Evolutionary conservation across 2,888 invertebrate genomes (phyloP).

Genomic region (Agrotis puta): DNA sequence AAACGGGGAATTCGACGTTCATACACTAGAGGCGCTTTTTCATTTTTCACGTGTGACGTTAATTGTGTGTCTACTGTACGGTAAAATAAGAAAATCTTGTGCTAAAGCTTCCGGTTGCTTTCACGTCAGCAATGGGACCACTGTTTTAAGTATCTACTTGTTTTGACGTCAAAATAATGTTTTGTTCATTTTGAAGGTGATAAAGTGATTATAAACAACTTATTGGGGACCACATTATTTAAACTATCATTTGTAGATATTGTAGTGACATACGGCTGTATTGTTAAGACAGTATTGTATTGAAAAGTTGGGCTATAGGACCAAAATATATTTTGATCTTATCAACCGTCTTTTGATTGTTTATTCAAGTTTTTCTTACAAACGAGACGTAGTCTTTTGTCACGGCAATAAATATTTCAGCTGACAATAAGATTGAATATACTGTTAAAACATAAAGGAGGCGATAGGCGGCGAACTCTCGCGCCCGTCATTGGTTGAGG

Average conservation of each 20-base stretch:
- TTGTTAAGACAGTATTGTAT: slow-evolving; percentile 1
- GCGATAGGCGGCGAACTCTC: no score
- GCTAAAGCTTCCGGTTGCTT: no score
- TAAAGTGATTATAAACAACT: slow-evolving; percentile 38
- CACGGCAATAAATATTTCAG: not conserved
- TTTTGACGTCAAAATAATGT: slow-evolving; percentile 2
- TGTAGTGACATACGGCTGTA: slow-evolving; percentile 20
- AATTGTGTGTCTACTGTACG: no score
- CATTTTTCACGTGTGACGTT: no score
- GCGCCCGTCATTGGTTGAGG: no score
- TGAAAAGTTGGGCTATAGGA: not conserved
- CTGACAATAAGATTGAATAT: no score
- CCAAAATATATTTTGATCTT: not conserved
- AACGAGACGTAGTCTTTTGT: not conserved
- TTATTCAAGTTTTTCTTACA: not conserved
- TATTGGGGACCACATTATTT: slow-evolving; percentile 14
- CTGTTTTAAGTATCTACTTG: not conserved
- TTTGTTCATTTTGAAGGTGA: not conserved
- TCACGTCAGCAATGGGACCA: no score
- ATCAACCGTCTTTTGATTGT: not conserved
- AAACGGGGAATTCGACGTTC: no score
- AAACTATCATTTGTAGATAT: not conserved
- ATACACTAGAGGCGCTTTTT: no score
- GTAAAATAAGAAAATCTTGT: no score
- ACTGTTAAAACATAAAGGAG: no score